Conservation (phyloP, 2,113 vertebrate genomes). For the Hyperopisus bebe region DNA sequence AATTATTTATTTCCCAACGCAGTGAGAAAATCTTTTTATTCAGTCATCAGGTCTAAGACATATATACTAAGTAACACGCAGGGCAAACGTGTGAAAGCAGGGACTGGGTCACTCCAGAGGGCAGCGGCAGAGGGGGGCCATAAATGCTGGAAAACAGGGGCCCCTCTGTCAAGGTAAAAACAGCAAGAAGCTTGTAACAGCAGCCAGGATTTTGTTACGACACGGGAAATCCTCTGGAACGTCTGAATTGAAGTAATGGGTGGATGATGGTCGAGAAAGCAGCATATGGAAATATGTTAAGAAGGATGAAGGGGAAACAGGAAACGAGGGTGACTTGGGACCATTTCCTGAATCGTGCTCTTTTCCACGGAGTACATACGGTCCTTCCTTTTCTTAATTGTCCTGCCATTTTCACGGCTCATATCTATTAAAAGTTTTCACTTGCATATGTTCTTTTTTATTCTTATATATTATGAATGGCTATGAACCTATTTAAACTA, state of each 20-base stretch:
- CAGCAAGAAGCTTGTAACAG: not conserved
- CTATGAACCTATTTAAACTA: not conserved
- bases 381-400: not conserved
- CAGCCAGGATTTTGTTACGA: slow-evolving; percentile 2
- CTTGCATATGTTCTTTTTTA: not conserved
- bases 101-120: not conserved
- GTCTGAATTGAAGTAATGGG: not conserved
- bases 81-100: not conserved
- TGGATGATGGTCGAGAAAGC: not conserved
- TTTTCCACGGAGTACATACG: not conserved
- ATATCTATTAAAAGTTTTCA: not conserved
- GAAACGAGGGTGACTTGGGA: not conserved
- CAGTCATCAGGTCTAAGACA: not conserved
- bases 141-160: not conserved
- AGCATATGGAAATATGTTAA: not conserved
- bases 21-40: not conserved
- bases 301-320: not conserved
- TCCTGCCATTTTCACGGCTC: not conserved
- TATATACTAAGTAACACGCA: not conserved
- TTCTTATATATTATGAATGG: not conserved
- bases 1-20: not conserved
- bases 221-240: not conserved
- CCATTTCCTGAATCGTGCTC: not conserved
- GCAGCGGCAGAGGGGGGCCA: not conserved
- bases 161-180: slow-evolving; percentile 20